These are phyloP conservation scores for Apodemus speciosus DNA, from an alignment of 2,113 vertebrate species.

Conservation along the genomic window DNA sequence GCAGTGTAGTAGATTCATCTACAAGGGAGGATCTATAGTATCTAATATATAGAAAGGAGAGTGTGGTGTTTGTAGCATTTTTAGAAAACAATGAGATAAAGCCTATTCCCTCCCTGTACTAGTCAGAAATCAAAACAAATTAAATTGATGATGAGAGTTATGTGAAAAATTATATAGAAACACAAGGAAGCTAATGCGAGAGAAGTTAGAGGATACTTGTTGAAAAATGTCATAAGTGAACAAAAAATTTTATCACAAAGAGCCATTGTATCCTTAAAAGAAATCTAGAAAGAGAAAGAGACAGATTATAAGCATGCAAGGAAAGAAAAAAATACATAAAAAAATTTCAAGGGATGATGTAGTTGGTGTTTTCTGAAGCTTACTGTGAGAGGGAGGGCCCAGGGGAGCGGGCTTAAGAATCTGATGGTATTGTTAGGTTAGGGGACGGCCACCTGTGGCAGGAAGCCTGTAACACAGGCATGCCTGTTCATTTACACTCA, in stretches of 20 bases:
- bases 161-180: neutral
- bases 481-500: neutral
- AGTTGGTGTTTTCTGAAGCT: neutral
- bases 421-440: neutral
- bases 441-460: neutral
- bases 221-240: neutral
- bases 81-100: constrained; percentile 11
- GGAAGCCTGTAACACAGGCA: neutral
- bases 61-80: neutral
- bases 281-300: neutral
- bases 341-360: neutral
- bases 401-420: neutral
- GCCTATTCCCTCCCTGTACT: neutral
- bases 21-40: neutral
- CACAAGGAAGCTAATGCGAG: neutral
- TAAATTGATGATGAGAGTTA: neutral
- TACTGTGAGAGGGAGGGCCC: neutral
- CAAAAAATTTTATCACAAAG: neutral
- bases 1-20: neutral
- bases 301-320: neutral
- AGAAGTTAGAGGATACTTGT: neutral
- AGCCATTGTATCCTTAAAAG: neutral
- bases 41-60: neutral
- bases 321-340: neutral
- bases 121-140: neutral